These are phyloP conservation scores for Tretioscincus oriximinensis DNA, from an alignment of 2,113 vertebrate genomes.

Conservation along the genomic window DNA sequence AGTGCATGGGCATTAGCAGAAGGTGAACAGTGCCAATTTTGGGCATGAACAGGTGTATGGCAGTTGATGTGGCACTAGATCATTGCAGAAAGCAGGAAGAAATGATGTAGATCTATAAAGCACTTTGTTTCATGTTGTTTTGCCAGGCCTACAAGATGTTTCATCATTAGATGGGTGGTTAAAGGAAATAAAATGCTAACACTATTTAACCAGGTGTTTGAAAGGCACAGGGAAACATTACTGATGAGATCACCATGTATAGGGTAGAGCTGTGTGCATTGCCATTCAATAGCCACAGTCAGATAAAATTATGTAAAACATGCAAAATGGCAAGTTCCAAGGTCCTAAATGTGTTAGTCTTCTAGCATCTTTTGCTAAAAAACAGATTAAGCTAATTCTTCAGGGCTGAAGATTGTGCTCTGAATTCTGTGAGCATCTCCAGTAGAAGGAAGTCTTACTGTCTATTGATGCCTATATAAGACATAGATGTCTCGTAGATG, in stretches of 20 bases:
- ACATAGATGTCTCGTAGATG: background rate
- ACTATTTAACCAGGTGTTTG: background rate
- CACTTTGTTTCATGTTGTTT: background rate
- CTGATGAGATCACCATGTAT: background rate
- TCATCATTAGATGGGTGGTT: background rate
- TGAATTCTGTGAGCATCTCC: background rate
- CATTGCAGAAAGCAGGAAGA: background rate
- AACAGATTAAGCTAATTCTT: no score
- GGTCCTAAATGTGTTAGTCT: no score
- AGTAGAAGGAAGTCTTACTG: background rate
- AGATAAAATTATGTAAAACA: background rate
- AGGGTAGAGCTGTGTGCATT: background rate
- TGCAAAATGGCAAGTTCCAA: background rate
- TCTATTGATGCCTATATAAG: background rate
- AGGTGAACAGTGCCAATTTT: no score
- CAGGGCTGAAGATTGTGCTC: background rate
- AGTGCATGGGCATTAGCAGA: no score
- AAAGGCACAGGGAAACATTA: background rate
- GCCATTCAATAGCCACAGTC: background rate
- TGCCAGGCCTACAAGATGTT: background rate
- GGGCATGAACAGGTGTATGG: no score
- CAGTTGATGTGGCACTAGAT: background rate
- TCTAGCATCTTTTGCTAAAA: background rate
- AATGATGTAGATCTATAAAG: background rate
- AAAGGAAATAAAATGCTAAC: background rate